These are phyloP conservation scores for Netelia melanura DNA, from an alignment of 2,888 invertebrate species.

Conservation along the genomic window DNA sequence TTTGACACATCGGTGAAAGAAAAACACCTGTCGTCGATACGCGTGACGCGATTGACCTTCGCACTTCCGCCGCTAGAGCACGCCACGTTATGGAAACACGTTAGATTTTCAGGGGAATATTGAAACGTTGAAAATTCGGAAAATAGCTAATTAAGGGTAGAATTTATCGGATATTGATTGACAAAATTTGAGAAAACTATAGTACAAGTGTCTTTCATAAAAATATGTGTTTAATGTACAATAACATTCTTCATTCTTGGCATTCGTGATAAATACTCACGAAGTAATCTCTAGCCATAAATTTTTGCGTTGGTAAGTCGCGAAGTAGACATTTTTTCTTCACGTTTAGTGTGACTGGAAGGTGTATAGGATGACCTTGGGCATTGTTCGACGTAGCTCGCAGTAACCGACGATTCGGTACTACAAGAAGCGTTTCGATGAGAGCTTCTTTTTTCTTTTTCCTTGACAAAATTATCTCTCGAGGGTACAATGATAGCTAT, in stretches of 20 bases:
- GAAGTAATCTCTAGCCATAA: not conserved
- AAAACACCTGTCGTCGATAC: not conserved
- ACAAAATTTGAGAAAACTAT: not conserved
- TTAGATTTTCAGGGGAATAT: not conserved
- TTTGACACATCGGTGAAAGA: not conserved
- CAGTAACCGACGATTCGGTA: too few relatives aligned
- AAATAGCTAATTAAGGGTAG: too few relatives aligned
- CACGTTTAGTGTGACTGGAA: too few relatives aligned
- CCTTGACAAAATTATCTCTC: constrained; percentile 51
- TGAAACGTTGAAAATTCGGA: too few relatives aligned
- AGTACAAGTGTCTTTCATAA: not conserved
- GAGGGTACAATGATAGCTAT: constrained; percentile 51
- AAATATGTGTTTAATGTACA: not conserved
- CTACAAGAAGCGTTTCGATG: not conserved
- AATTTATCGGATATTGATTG: not conserved
- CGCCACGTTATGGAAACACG: not conserved
- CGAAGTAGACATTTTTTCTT: too few relatives aligned
- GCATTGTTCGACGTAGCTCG: too few relatives aligned
- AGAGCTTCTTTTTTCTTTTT: not conserved
- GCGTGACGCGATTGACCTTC: not conserved
- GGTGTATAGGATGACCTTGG: too few relatives aligned
- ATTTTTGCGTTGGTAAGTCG: too few relatives aligned
- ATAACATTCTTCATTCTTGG: not conserved
- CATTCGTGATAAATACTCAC: not conserved
- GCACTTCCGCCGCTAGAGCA: constrained; percentile 4